A percentile compares a stretch with the other conserved stretches of the same genome.
Evolutionary conservation across 2,113 vertebrate species (phyloP).

Genomic region (Pteruthius melanotis): DNA sequence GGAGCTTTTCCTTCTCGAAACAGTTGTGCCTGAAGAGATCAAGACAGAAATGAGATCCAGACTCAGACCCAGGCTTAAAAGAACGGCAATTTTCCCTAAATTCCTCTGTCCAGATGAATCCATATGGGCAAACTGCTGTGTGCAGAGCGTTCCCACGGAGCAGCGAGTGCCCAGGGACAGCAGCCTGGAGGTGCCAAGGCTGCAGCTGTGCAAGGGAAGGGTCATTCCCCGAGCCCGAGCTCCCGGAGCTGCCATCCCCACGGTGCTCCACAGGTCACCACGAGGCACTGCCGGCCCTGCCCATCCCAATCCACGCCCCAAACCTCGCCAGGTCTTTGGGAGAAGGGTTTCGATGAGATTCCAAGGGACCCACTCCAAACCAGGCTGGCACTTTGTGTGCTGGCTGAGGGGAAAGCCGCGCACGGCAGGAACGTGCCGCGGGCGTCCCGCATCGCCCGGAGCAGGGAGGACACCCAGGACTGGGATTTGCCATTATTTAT

Average conservation of each 20-base stretch:
- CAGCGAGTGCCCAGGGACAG: background rate
- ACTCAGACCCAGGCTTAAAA: background rate
- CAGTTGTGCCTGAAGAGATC: background rate
- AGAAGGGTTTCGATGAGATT: background rate
- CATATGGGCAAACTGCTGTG: background rate
- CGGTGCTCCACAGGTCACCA: background rate
- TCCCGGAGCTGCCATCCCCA: background rate
- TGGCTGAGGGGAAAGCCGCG: background rate
- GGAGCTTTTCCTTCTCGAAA: background rate
- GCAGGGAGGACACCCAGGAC: too few species aligned
- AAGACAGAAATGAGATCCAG: background rate
- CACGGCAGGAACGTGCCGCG: rapidly evolving
- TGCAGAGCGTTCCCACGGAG: background rate
- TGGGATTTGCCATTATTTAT: background rate
- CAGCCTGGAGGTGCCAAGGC: background rate
- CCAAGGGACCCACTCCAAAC: background rate
- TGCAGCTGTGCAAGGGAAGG: slow-evolving; percentile 12
- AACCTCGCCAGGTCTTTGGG: background rate
- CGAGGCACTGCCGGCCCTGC: background rate
- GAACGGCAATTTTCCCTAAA: rapidly evolving
- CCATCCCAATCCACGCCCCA: background rate
- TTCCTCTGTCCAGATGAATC: background rate
- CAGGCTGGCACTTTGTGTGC: background rate
- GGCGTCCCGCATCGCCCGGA: rapidly evolving
- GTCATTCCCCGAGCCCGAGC: background rate